These are phyloP conservation scores for Scylla paramamosain DNA, from an alignment of 1,140 invertebrate genomes.

Conservation along the genomic window DNA sequence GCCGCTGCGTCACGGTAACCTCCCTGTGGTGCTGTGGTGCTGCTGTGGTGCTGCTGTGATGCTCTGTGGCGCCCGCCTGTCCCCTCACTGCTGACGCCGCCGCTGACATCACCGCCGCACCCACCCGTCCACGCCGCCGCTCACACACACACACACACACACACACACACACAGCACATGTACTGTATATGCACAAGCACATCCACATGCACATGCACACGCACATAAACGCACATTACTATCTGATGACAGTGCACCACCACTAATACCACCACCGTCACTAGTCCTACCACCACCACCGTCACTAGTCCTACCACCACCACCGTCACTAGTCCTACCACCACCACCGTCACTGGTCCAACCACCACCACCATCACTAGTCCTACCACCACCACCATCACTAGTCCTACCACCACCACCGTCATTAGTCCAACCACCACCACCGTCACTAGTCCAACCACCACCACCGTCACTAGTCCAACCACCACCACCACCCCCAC, in stretches of 20 bases:
- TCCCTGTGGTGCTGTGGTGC: conserved; percentile 8
- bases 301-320: too few species aligned
- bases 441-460: not conserved
- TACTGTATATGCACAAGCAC: too few species aligned
- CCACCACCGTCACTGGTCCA: too few species aligned
- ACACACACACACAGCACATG: not conserved
- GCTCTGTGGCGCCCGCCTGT: not conserved
- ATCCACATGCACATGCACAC: not conserved
- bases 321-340: too few species aligned
- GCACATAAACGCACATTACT: not conserved
- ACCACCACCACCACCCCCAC: too few species aligned
- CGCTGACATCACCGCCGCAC: conserved; percentile 15
- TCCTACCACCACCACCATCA: too few species aligned
- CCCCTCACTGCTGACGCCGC: not conserved
- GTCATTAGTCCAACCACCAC: too few species aligned
- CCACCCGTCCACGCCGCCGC: not conserved
- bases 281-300: too few species aligned
- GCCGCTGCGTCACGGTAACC: conserved; percentile 8
- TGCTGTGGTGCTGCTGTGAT: not conserved
- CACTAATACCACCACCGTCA: too few species aligned
- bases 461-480: too few species aligned
- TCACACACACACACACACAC: not conserved
- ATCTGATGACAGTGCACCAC: not conserved
- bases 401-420: too few species aligned
- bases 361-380: too few species aligned